Percentiles rank a stretch among this genome's conserved stretches.
These are phyloP conservation scores for Monopis laevigella DNA, from an alignment of 2,888 invertebrate genomes.

Conservation along the genomic window DNA sequence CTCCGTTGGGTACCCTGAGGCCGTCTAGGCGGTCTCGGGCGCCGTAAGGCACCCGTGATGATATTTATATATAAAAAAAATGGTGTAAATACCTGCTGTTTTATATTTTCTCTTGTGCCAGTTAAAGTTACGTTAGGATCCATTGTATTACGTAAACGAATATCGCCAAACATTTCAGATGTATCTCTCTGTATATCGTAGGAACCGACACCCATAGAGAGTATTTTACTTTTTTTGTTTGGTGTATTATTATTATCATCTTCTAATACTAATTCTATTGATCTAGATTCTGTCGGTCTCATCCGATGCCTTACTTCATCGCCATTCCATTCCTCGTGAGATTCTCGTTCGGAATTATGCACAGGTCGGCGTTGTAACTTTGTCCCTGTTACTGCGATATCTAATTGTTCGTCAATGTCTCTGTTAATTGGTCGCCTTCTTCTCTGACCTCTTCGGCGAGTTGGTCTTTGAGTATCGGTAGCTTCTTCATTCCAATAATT, in stretches of 20 bases:
- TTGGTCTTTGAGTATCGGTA: constrained; percentile 32
- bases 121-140: neutral
- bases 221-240: neutral
- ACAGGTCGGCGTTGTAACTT: neutral
- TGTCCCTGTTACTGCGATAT: neutral
- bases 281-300: neutral
- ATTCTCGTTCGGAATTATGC: neutral
- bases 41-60: no score
- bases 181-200: neutral
- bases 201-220: neutral
- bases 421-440: constrained; percentile 35
- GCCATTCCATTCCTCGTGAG: constrained; percentile 2
- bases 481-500: constrained; percentile 47
- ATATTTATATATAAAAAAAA: no score
- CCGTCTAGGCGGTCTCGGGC: no score
- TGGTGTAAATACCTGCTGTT: no score
- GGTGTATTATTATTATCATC: neutral
- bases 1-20: no score
- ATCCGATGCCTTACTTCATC: neutral
- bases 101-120: no score
- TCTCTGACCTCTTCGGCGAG: constrained; percentile 40
- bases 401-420: constrained; percentile 1
- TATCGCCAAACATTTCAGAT: neutral
- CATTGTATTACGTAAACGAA: neutral
- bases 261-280: neutral